Conservation (phyloP, 2,888 invertebrate species). For the Habrosyne pyritoides region DNA sequence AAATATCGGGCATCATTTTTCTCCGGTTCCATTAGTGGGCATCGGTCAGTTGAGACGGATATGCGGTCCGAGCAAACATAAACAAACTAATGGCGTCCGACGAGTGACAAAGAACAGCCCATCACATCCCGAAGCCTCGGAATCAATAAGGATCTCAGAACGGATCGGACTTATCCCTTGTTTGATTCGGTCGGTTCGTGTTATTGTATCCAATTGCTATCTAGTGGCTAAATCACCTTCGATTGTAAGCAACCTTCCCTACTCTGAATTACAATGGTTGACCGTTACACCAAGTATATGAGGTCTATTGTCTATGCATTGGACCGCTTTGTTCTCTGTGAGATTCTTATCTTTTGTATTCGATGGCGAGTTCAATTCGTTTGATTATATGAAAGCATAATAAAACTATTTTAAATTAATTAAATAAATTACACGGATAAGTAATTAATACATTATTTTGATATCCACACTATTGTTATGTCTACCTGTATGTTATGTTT, state of each 20-base stretch:
- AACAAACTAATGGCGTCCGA: slow-evolving; percentile 66
- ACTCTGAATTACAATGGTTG: slow-evolving; percentile 9
- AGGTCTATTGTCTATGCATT: slow-evolving; percentile 14
- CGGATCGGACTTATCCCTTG: slow-evolving; percentile 24
- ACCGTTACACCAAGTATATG: slow-evolving; percentile 9
- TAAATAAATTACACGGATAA: too few relatives aligned
- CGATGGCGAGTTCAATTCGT: not conserved
- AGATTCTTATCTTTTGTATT: not conserved
- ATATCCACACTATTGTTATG: too few relatives aligned
- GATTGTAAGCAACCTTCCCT: not conserved
- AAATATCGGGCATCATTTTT: slow-evolving; percentile 68
- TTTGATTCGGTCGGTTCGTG: slow-evolving; percentile 36
- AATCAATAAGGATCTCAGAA: slow-evolving; percentile 52
- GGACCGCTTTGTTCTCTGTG: slow-evolving; percentile 13
- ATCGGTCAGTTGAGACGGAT: slow-evolving; percentile 62
- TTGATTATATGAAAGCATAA: too few relatives aligned
- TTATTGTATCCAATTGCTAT: slow-evolving; percentile 39
- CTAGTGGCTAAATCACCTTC: slow-evolving; percentile 16
- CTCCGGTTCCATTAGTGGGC: slow-evolving; percentile 63
- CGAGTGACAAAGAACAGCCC: slow-evolving; percentile 67
- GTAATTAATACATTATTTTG: too few relatives aligned
- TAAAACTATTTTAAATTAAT: too few relatives aligned
- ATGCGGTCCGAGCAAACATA: slow-evolving; percentile 63
- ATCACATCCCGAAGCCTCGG: slow-evolving; percentile 52
- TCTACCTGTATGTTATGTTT: too few relatives aligned